Base-by-base conservation (phyloP, 2,888 invertebrate genomes). In the Amphipoea oculea region DNA sequence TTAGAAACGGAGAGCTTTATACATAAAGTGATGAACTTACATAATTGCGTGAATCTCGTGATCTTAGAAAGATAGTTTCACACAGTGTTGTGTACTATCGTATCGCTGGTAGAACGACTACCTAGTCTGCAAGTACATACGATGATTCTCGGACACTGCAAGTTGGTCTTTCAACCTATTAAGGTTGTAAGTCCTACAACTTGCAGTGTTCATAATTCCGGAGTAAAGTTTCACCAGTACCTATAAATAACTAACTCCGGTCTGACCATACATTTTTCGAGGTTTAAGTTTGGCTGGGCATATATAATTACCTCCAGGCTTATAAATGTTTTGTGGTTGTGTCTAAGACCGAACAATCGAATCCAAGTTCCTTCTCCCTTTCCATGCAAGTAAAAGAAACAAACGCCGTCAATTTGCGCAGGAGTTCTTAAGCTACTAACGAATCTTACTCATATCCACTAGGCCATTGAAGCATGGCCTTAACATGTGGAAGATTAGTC, bases 401-500 rank as follows among this genome's bases (percentile, higher is more conserved):
- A 57, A 40, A 17, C 6, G 14, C 4, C 23, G 2, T 42, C 14
- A 23, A 68, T 42, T 45, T 60, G 76, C 60, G 45, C 63, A 75
- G 82, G 68, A 75, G 57, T 78, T 66, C 51, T 71, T 12, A 81
- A 81, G 68, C 54, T 70, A 69, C 57, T 70, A 82, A 69, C 36
- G 20, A 60, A 42, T 45, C 73, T 76, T 79, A 80, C 81, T 85
- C 71, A 87, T 73, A 87, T 74, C 65, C 63, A 84, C 79, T 85
- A 87, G 75, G 81, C 85, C 88, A 87, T 77, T 77, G 81, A 87
- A 73, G 76, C 72, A 79, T 81, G 87, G 79, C 90, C 88, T 90
- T 85, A 88, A 84, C 84, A 83, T 79, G 79, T 87, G 84, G 86
- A 80, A 89, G 87, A 91, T 91, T 91, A 90, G 89, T 69, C 66